Evolutionary conservation across 2,797 vertebrate species (phyloP), one percentile per base, ranked within the genome.

Genomic region (Enteromius fasciolatus): DNA sequence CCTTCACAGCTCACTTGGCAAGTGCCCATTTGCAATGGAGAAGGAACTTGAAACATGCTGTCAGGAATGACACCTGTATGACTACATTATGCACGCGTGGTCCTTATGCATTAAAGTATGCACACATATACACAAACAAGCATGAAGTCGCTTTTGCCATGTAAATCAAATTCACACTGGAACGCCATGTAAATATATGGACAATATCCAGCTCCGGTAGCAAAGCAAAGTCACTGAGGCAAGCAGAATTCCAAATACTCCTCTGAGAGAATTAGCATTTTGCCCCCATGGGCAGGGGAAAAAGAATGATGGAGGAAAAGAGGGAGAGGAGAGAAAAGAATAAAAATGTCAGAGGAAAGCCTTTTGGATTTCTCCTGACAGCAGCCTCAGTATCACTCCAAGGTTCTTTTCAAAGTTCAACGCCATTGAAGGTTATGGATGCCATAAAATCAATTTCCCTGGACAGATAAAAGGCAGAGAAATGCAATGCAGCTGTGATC

Each of bases 1-100:
- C 93, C 94, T 95, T 95, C 93, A 94, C 92, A 92, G 92, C 92
- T 92, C 90, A 90, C 89, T 90, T 92, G 90, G 87, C 90, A 88
- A 86, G 82, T 88, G 77, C 77, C 82, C 81, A 89, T 88, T 86
- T 87, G 86, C 80, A 69, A 66, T 83, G 70, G 84, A 89, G 86
- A 86, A 76, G 4, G 52, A 83, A 89, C 80, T 84, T 85, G 67
- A 85, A 85, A 85, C 72, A 87, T 63, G 48, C 76, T 84, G 83
- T 78, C 86, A 84, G 69, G 85, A 81, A 85, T 88, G 89, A 92
- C 91, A 93, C 91, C 92, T 90, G 92, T 90, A 89, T 83, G 78
- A 89, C 61, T 82, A 81, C 87, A 86, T 80, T 78, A 87, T 85
- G 87, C 88, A 91, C 86, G 81, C 46, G 66, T 48, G 23, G 64